Percentiles rank a stretch among this genome's conserved stretches.
phyloP scores from a whole-genome alignment of 2,888 invertebrate species.

The Lampropteryx suffumata region DNA sequence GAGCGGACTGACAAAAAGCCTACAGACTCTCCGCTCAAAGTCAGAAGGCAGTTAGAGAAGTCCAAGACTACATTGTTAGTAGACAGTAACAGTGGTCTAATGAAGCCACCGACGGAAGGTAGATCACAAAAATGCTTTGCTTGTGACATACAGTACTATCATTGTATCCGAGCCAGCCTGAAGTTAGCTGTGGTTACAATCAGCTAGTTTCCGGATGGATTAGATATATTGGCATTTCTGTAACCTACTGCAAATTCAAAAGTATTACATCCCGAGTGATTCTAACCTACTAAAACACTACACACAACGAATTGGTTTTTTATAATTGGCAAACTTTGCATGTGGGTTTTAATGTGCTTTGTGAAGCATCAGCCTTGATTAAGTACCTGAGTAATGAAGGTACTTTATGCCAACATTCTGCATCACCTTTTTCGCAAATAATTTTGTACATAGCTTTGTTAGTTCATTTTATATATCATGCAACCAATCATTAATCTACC shows the following conservation, averaged over 20 bases:
- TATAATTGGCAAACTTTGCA: slow-evolving; percentile 64
- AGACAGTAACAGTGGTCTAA: slow-evolving; percentile 77
- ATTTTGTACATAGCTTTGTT: slow-evolving; percentile 1
- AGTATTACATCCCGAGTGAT: slow-evolving; percentile 40
- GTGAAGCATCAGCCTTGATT: slow-evolving; percentile 7
- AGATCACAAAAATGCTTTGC: slow-evolving; percentile 70
- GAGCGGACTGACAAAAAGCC: slow-evolving; percentile 72
- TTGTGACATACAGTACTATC: slow-evolving; percentile 48
- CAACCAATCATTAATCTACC: no score
- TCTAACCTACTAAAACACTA: slow-evolving; percentile 42
- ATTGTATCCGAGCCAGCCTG: background rate
- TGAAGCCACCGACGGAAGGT: slow-evolving; percentile 76
- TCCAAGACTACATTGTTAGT: slow-evolving; percentile 78
- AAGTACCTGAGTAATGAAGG: background rate
- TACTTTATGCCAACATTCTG: background rate
- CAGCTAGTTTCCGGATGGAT: background rate
- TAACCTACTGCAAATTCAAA: slow-evolving; percentile 68
- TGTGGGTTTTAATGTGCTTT: slow-evolving; percentile 53
- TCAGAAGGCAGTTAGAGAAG: slow-evolving; percentile 74
- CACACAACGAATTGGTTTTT: slow-evolving; percentile 47
- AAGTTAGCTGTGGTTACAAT: background rate
- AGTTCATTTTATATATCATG: background rate
- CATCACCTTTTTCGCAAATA: slow-evolving; percentile 7
- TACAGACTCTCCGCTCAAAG: slow-evolving; percentile 72
- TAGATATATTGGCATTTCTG: slow-evolving; percentile 7